Conservation (phyloP, 2,113 vertebrate species). For the Colius striatus region DNA sequence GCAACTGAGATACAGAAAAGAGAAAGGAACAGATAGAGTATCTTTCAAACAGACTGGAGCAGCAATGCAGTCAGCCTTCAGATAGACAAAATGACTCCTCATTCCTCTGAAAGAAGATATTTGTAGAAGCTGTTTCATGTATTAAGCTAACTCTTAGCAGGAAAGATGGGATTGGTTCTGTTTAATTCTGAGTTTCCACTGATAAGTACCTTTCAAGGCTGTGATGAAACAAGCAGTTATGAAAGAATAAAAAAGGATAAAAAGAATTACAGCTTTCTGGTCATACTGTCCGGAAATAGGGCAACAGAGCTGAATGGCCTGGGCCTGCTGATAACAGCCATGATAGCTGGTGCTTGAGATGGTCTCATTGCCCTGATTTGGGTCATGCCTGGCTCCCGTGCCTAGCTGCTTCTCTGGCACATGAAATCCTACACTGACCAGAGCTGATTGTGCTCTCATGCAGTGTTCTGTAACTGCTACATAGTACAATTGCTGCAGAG, state of each 20-base stretch:
- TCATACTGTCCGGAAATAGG: not conserved
- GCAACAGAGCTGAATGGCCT: not conserved
- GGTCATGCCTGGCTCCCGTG: not conserved
- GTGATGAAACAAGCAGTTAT: not conserved
- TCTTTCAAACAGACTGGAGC: not conserved
- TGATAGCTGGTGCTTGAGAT: not conserved
- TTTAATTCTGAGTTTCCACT: not conserved
- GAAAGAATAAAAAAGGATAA: not conserved
- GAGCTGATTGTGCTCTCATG: not conserved
- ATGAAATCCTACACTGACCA: not conserved
- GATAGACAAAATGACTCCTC: not conserved
- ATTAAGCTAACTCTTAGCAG: not conserved
- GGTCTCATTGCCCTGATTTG: not conserved
- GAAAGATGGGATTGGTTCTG: not conserved
- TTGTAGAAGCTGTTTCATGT: not conserved
- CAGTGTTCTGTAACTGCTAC: not conserved
- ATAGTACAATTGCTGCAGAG: not conserved
- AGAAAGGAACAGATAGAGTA: not conserved
- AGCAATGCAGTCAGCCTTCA: not conserved
- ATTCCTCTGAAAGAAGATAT: not conserved
- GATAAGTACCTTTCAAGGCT: not conserved
- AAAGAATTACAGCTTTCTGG: not conserved
- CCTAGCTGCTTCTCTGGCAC: not conserved
- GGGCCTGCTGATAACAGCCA: not conserved
- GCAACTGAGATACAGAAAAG: not conserved